Percentiles rank a stretch among this genome's conserved stretches.
Conservation (phyloP, 1,140 invertebrate genomes). For the Microplitis demolitor region DNA sequence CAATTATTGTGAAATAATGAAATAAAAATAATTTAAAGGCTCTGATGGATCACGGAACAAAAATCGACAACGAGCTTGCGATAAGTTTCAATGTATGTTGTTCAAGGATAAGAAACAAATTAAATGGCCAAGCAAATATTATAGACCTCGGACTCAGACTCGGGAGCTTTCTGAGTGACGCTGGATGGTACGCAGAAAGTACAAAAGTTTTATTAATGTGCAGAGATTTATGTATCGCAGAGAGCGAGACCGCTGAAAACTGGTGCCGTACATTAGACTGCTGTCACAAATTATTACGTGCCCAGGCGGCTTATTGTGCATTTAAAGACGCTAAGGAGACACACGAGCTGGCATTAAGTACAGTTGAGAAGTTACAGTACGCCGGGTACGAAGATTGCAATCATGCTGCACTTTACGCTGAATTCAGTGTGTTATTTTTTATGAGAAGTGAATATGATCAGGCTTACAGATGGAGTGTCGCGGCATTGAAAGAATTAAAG, state of each 20-base stretch:
- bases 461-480: constrained; percentile 77
- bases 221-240: constrained; percentile 64
- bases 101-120: constrained; percentile 32
- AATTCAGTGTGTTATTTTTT: constrained; percentile 80
- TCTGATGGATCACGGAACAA: constrained; percentile 68
- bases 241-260: constrained; percentile 56
- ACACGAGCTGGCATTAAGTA: constrained; percentile 64
- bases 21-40: constrained; percentile 54
- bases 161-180: constrained; percentile 82
- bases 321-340: constrained; percentile 74
- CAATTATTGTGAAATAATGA: not conserved
- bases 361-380: constrained; percentile 62
- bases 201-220: constrained; percentile 71
- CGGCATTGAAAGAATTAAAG: constrained; percentile 72
- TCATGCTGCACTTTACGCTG: constrained; percentile 75
- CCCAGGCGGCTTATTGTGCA: constrained; percentile 78
- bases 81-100: constrained; percentile 58
- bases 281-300: constrained; percentile 80
- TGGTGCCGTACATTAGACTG: constrained; percentile 70
- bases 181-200: constrained; percentile 81
- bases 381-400: constrained; percentile 60
- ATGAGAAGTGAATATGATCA: constrained; percentile 82
- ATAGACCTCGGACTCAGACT: constrained; percentile 67
- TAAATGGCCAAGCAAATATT: constrained; percentile 36
- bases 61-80: constrained; percentile 62